These are phyloP conservation scores for Hassar affinis DNA, from an alignment of 2,113 vertebrate species.

Conservation along the genomic window DNA sequence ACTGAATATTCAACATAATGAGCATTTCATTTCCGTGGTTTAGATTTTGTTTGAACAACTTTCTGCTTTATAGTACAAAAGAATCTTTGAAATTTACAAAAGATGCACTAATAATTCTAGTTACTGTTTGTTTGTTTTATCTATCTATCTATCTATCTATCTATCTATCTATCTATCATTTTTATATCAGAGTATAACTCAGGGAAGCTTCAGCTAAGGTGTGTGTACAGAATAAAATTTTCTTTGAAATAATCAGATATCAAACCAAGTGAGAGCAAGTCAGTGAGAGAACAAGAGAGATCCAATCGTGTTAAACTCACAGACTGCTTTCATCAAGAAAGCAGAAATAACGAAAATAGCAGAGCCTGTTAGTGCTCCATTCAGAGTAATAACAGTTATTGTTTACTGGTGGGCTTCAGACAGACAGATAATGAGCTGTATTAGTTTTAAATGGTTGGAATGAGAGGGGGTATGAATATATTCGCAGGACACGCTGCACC, in stretches of 20 bases:
- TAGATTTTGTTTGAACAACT: neutral
- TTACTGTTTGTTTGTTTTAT: conserved; percentile 37
- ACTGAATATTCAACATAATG: neutral
- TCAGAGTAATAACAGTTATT: conserved; percentile 54
- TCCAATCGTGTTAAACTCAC: conserved; percentile 8
- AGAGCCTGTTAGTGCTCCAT: conserved; percentile 31
- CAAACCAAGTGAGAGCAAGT: neutral
- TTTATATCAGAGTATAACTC: neutral
- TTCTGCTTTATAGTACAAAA: conserved; percentile 75
- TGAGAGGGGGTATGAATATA: conserved; percentile 83
- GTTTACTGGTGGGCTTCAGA: conserved; percentile 53
- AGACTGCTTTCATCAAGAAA: conserved; percentile 21
- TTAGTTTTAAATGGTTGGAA: conserved; percentile 74
- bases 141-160: neutral
- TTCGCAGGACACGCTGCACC: conserved; percentile 83
- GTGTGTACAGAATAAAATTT: neutral
- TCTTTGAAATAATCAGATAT: conserved; percentile 22
- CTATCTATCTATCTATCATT: neutral
- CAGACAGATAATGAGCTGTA: conserved; percentile 62
- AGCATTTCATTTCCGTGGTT: neutral
- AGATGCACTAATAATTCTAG: conserved; percentile 94
- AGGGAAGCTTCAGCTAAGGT: neutral
- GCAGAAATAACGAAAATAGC: conserved; percentile 30
- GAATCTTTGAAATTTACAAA: conserved; percentile 99
- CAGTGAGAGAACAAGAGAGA: conserved; percentile 11